Evolutionary conservation across 53 echinoderm and acorn worm genomes (phyloP).

Genomic region (Holothuria leucospilota): DNA sequence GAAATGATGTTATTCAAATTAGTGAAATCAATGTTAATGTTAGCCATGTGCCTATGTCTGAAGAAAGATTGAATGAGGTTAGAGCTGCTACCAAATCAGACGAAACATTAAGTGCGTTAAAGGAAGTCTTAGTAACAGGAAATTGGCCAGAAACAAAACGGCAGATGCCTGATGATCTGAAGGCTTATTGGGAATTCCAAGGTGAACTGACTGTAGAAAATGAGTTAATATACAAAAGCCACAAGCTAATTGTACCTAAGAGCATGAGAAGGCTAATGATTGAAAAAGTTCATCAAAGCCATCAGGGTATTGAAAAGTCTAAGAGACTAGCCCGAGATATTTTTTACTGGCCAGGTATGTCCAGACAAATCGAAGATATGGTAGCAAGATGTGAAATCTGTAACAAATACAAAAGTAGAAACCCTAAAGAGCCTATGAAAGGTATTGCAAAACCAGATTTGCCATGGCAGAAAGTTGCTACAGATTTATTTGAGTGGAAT

Average conservation of each 20-base stretch:
- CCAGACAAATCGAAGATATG: too few relatives aligned
- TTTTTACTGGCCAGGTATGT: too few relatives aligned
- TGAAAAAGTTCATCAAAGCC: too few relatives aligned
- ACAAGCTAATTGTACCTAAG: slow-evolving; percentile 3
- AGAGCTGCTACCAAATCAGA: too few relatives aligned
- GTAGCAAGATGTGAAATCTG: too few relatives aligned
- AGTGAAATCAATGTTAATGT: slow-evolving; percentile 31
- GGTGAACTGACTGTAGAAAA: slow-evolving; percentile 59
- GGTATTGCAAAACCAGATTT: too few relatives aligned
- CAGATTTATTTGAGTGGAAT: too few relatives aligned
- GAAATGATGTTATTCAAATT: too few relatives aligned
- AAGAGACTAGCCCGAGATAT: slow-evolving; percentile 38
- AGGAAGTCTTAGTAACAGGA: background rate
- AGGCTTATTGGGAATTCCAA: slow-evolving; percentile 52
- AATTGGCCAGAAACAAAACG: slow-evolving; percentile 49
- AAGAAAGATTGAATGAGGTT: background rate
- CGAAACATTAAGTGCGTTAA: slow-evolving; percentile 9
- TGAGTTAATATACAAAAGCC: slow-evolving; percentile 38
- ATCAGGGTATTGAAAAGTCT: slow-evolving; percentile 33
- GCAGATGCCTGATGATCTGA: too few relatives aligned
- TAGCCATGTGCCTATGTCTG: slow-evolving; percentile 18
- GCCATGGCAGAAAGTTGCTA: too few relatives aligned
- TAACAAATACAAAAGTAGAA: too few relatives aligned
- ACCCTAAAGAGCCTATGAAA: too few relatives aligned
- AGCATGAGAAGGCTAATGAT: background rate